phyloP scores from a whole-genome alignment of 1,140 invertebrate species.

The Melipona quadrifasciata region DNA sequence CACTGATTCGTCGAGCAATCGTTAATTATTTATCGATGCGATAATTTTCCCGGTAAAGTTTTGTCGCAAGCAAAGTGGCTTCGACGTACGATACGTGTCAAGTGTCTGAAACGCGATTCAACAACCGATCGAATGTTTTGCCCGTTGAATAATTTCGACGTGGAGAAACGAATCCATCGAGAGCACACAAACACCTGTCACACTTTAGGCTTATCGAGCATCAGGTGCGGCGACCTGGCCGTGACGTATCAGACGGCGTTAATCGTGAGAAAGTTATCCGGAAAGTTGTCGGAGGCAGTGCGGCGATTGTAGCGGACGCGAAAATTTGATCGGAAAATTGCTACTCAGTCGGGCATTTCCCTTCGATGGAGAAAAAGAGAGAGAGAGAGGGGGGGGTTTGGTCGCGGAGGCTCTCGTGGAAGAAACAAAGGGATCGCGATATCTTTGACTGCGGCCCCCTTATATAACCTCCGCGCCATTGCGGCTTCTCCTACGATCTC shows the following conservation, averaged over 20 bases:
- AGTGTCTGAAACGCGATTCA: not conserved
- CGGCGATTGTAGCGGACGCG: not conserved
- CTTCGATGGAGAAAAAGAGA: conserved; percentile 24
- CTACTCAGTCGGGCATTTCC: conserved; percentile 26
- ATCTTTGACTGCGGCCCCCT: conserved; percentile 70
- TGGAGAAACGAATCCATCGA: not conserved
- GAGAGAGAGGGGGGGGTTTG: not conserved
- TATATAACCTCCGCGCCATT: conserved; percentile 64
- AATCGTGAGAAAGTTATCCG: conserved; percentile 17
- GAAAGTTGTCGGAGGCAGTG: not conserved
- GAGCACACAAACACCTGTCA: too few species aligned
- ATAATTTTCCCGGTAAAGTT: not conserved
- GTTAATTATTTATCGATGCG: not conserved
- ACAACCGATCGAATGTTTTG: not conserved
- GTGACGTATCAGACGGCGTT: not conserved
- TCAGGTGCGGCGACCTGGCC: not conserved
- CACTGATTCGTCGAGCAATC: not conserved
- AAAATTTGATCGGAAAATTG: conserved; percentile 37
- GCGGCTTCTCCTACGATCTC: conserved; percentile 67
- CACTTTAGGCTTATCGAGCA: not conserved
- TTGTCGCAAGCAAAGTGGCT: too few species aligned
- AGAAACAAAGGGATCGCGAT: conserved; percentile 74
- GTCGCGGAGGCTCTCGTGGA: conserved; percentile 18
- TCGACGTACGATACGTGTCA: not conserved
- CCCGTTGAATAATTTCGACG: not conserved